Conservation (phyloP, 1,140 invertebrate species). For the Drosophila grimshawi region DNA sequence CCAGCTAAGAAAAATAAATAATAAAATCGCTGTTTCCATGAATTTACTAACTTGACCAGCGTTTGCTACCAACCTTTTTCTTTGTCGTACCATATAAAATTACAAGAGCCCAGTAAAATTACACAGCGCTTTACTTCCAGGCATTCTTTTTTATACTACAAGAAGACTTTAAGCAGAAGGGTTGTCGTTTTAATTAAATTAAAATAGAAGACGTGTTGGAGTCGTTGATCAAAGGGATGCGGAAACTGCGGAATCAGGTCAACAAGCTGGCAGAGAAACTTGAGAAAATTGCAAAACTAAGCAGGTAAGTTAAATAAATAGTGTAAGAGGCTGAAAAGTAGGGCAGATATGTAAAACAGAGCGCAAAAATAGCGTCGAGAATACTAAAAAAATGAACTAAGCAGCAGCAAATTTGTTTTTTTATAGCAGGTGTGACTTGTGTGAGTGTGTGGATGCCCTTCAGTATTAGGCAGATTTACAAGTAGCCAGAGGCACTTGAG, state of each 20-base stretch:
- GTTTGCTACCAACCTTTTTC: not conserved
- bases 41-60: conserved; percentile 14
- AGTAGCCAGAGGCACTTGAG: conserved; percentile 48
- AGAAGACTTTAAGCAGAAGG: not conserved
- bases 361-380: conserved; percentile 22
- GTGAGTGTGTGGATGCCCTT: not conserved
- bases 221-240: conserved; percentile 27
- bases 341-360: conserved; percentile 4
- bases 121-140: too few relatives aligned
- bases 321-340: not conserved
- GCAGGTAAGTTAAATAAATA: conserved; percentile 38
- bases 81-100: not conserved
- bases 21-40: conserved; percentile 19
- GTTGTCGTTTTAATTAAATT: conserved; percentile 70
- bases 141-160: too few relatives aligned
- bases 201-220: conserved; percentile 38
- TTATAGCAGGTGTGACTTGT: not conserved
- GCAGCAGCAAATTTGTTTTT: conserved; percentile 11
- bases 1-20: not conserved
- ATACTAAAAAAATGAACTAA: conserved; percentile 4
- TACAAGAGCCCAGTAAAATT: too few relatives aligned
- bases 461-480: conserved; percentile 12
- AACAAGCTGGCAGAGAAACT: conserved; percentile 52
- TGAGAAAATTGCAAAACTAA: conserved; percentile 61
- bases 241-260: conserved; percentile 60